phyloP scores from a whole-genome alignment of 2,888 invertebrate species.

The Tetropium fuscum region DNA sequence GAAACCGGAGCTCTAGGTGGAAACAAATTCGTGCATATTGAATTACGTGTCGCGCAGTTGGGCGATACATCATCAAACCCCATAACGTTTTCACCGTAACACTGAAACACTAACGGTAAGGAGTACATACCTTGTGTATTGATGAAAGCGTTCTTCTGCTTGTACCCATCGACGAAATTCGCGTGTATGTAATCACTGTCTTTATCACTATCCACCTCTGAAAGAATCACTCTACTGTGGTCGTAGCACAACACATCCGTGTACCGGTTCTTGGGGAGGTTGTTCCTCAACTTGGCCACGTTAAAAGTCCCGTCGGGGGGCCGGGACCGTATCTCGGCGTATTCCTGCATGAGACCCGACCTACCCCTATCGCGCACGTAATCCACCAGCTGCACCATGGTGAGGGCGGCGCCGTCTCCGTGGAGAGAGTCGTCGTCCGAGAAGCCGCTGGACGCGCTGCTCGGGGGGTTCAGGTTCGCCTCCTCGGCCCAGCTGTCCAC shows the following conservation, averaged over 20 bases:
- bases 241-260: conserved; percentile 97
- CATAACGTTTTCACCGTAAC: no score
- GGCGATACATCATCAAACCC: no score
- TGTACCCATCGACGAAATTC: conserved; percentile 98
- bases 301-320: conserved; percentile 91
- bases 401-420: conserved; percentile 75
- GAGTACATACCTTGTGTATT: conserved; percentile 89
- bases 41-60: no score
- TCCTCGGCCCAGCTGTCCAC: conserved; percentile 67
- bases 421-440: conserved; percentile 91
- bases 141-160: conserved; percentile 97
- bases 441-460: conserved; percentile 84
- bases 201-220: conserved; percentile 76
- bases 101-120: no score
- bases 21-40: no score
- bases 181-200: conserved; percentile 96
- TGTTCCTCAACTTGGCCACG: conserved; percentile 82
- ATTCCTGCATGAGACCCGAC: conserved; percentile 87
- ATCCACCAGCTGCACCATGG: conserved; percentile 80
- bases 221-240: conserved; percentile 91
- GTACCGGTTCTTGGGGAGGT: conserved; percentile 89
- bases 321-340: conserved; percentile 85
- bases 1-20: no score
- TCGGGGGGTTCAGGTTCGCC: conserved; percentile 74
- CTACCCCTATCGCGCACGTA: conserved; percentile 81